These are phyloP conservation scores for Alcis repandata DNA, from an alignment of 2,888 invertebrate species.

Conservation along the genomic window DNA sequence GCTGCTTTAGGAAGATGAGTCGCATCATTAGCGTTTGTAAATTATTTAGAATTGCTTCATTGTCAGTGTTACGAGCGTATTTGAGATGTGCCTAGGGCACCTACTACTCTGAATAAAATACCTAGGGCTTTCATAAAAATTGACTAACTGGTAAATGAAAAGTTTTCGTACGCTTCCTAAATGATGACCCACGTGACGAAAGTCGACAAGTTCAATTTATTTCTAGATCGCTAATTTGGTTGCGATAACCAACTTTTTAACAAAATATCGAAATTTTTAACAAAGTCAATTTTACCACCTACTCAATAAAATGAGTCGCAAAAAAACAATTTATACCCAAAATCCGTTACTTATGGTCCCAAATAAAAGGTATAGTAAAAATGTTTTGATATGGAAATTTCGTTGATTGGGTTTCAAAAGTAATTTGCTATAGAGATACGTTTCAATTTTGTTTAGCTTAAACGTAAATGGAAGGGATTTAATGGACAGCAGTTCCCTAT, in stretches of 20 bases:
- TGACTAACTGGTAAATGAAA: no score
- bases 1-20: conserved; percentile 32
- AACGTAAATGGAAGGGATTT: conserved; percentile 35
- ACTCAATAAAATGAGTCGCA: not conserved
- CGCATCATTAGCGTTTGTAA: conserved; percentile 44
- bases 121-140: no score
- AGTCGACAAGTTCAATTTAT: no score
- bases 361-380: conserved; percentile 35
- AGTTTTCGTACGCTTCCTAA: no score
- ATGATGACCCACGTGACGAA: no score
- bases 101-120: not conserved
- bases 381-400: conserved; percentile 44
- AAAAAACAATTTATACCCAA: conserved; percentile 3
- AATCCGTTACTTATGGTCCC: conserved; percentile 20
- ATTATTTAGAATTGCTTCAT: conserved; percentile 41
- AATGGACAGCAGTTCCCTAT: conserved; percentile 30
- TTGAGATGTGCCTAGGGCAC: not conserved
- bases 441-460: conserved; percentile 44
- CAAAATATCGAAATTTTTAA: no score
- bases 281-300: not conserved
- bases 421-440: conserved; percentile 42
- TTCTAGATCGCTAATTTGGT: no score
- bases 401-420: conserved; percentile 36
- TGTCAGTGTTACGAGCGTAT: conserved; percentile 7
- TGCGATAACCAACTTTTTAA: no score